These are phyloP conservation scores for Nomada goodeniana DNA, from an alignment of 2,888 invertebrate species.

Conservation along the genomic window DNA sequence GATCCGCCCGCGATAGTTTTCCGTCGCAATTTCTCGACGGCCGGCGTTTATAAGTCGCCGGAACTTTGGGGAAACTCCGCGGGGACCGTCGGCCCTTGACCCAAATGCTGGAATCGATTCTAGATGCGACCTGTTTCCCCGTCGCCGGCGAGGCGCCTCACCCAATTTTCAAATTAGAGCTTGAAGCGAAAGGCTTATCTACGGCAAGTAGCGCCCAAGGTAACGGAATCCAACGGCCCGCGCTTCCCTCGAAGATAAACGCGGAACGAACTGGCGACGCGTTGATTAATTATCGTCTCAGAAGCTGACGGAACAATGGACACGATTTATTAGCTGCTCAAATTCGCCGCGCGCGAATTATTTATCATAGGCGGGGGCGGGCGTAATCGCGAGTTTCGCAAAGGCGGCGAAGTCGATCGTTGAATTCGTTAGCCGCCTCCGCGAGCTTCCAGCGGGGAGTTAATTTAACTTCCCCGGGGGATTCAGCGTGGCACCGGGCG, in stretches of 20 bases:
- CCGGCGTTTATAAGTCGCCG: not conserved
- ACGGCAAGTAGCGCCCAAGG: too few species aligned
- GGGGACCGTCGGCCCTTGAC: conserved; percentile 22
- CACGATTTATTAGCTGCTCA: too few species aligned
- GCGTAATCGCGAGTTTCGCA: not conserved
- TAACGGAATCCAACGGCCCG: too few species aligned
- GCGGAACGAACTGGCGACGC: conserved; percentile 10
- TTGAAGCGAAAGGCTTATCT: not conserved
- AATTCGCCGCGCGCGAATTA: too few species aligned
- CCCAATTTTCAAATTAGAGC: not conserved
- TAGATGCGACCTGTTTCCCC: not conserved
- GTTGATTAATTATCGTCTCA: not conserved
- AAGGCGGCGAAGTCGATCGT: conserved; percentile 5
- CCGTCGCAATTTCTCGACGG: not conserved
- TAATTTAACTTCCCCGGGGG: conserved; percentile 52
- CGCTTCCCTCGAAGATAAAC: not conserved
- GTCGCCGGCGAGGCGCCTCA: too few species aligned
- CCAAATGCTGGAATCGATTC: conserved; percentile 32
- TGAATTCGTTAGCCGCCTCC: conserved; percentile 35
- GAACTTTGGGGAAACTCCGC: conserved; percentile 5
- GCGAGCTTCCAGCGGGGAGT: conserved; percentile 15
- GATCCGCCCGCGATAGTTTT: not conserved
- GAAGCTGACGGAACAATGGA: too few species aligned
- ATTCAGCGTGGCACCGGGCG: conserved; percentile 40
- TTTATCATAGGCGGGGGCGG: too few species aligned